Evolutionary conservation across 1,140 invertebrate genomes (phyloP), one percentile per base, ranked within the genome.

Genomic region (Sminthurides bifidus): DNA sequence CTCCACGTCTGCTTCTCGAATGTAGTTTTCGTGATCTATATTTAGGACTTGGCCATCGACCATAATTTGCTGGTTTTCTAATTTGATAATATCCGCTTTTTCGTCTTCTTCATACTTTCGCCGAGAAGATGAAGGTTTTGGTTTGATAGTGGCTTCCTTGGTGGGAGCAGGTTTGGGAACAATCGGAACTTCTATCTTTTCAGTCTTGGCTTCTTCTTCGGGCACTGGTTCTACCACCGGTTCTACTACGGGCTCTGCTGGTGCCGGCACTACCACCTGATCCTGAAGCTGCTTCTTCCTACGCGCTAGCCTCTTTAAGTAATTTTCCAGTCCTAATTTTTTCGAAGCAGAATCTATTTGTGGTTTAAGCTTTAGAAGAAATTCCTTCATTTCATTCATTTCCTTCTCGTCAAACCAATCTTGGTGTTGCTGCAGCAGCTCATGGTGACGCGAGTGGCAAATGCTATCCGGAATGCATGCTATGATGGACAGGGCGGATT

Each of bases 81-180:
- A 6, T 27, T 43, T 56, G 10, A 24, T 26, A 2, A 48, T 29
- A 1, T 51, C 48, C 1, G 54, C 38, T 10, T 43, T 56, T 10
- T 56, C 54, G 29, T 56, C 54, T 29, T 56, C 54, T 43, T 37
- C 35, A 52, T 21, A 49, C 17, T 33, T 49, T 49, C 35, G 31
- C 4, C 29, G 5, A 23, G 15, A n/a, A 17, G 21, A 23, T 26
- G 31, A 23, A 8, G 54, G 3, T 50, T 40, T 40, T 1, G 54
- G 54, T 30, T 41, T 31, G 2, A 26, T 10, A 2, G 33, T 3
- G 27, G 12, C 23, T 46, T 45, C 43, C 17, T 44, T 44, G 19
- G 14, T 38, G 1, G 8, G n/a, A 3, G 12, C 17, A 8, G 4
- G 2, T 12, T 23, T 17, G 1, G 40, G 8, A 24, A 12, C 44